These are phyloP conservation scores for Watsonalla cultraria DNA, from an alignment of 2,888 invertebrate species.

Conservation along the genomic window DNA sequence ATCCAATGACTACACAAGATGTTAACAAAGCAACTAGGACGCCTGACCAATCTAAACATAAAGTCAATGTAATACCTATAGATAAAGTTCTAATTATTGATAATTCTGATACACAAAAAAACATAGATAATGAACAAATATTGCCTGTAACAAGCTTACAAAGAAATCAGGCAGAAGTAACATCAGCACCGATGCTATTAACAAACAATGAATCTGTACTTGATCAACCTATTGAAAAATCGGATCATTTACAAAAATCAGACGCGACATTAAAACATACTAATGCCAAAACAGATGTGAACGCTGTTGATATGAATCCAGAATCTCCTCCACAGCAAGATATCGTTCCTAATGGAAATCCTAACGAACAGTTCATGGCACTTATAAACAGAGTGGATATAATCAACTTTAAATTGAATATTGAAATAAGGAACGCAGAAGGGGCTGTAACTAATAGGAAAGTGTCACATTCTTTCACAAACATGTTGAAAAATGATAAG, in stretches of 20 bases:
- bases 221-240: not conserved
- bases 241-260: not conserved
- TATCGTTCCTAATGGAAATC: conserved; percentile 1
- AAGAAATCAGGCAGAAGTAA: not conserved
- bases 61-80: too few species aligned
- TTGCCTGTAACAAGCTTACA: not conserved
- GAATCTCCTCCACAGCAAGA: not conserved
- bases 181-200: not conserved
- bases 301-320: not conserved
- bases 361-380: conserved; percentile 22
- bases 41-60: not conserved
- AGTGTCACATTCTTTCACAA: conserved; percentile 10
- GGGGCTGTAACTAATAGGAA: conserved; percentile 4
- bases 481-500: conserved; percentile 27
- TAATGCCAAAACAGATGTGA: not conserved
- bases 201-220: not conserved
- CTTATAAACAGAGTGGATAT: conserved; percentile 34
- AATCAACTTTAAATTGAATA: conserved; percentile 45
- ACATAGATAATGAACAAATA: conserved; percentile 4
- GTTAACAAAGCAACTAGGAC: not conserved
- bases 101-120: not conserved
- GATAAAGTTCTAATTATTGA: too few species aligned
- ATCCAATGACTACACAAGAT: not conserved
- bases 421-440: conserved; percentile 37
- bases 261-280: not conserved